Evolutionary conservation across 2,888 invertebrate species (phyloP).

Genomic region (Epistrophella euchroma): DNA sequence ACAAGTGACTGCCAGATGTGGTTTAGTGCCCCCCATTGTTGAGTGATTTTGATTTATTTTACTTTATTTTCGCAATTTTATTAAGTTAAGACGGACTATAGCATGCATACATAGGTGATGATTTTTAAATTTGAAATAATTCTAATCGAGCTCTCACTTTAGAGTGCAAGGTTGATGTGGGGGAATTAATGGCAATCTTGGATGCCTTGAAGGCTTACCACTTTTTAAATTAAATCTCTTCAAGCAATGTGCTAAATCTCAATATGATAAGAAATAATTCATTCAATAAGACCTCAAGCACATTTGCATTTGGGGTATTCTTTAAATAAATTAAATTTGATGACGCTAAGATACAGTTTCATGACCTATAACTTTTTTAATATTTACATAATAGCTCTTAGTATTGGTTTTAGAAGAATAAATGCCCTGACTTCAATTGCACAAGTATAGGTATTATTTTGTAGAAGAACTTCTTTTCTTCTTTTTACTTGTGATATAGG

Average conservation of each 20-base stretch:
- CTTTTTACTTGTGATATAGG: no score
- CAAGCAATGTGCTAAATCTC: not conserved
- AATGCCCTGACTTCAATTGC: no score
- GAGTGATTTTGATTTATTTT: slow-evolving; percentile 36
- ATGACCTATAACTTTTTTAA: no score
- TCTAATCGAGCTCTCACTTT: slow-evolving; percentile 24
- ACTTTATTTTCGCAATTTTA: slow-evolving; percentile 32
- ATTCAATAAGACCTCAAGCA: not conserved
- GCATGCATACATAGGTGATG: no score
- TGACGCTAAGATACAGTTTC: not conserved
- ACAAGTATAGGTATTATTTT: no score
- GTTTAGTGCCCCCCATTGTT: slow-evolving; percentile 28
- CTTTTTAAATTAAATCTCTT: slow-evolving; percentile 23
- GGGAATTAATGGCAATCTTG: slow-evolving; percentile 25
- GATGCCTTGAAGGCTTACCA: slow-evolving; percentile 32
- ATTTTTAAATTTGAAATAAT: slow-evolving; percentile 18
- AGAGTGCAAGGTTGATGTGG: slow-evolving; percentile 66
- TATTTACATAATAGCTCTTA: no score
- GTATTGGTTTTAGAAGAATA: no score
- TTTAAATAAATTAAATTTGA: not conserved
- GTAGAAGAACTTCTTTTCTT: no score
- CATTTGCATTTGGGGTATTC: not conserved
- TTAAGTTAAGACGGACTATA: slow-evolving; percentile 20
- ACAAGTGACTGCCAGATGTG: not conserved
- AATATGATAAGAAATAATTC: not conserved